Evolutionary conservation across 2,888 invertebrate genomes (phyloP).

Genomic region (Euzetes globulus): DNA sequence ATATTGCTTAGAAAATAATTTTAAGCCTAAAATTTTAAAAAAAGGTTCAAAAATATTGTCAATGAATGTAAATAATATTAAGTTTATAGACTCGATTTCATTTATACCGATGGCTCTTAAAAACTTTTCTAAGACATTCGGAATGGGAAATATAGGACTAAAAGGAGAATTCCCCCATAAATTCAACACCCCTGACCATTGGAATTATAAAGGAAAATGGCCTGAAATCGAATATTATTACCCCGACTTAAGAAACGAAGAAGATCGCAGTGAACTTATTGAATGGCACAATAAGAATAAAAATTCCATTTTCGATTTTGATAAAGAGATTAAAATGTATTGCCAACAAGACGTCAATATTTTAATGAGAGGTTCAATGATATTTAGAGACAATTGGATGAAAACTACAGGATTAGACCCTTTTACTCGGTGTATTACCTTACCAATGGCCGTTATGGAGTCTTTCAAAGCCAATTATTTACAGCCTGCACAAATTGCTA

Average conservation of each 20-base stretch:
- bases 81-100: constrained; percentile 26
- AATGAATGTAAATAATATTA: constrained; percentile 18
- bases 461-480: constrained; percentile 24
- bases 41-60: constrained; percentile 30
- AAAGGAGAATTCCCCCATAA: constrained; percentile 33
- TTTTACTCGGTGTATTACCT: constrained; percentile 36
- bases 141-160: not conserved
- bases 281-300: constrained; percentile 35
- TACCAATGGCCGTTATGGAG: constrained; percentile 32
- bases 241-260: not conserved
- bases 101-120: constrained; percentile 34
- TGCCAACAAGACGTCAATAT: constrained; percentile 40
- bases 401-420: constrained; percentile 36
- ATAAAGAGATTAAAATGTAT: constrained; percentile 39
- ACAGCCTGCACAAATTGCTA: constrained; percentile 35
- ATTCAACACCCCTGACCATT: constrained; percentile 33
- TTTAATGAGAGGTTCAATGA: constrained; percentile 27
- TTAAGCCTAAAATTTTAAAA: not conserved
- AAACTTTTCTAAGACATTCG: constrained; percentile 30
- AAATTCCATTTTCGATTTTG: constrained; percentile 39
- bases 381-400: constrained; percentile 34
- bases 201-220: not conserved
- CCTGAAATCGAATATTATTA: constrained; percentile 4
- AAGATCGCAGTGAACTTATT: not conserved
- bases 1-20: not conserved